Percentiles rank a stretch among this genome's conserved stretches.
phyloP scores from a whole-genome alignment of 2,113 vertebrate genomes.

The Phyllopteryx taeniolatus region DNA sequence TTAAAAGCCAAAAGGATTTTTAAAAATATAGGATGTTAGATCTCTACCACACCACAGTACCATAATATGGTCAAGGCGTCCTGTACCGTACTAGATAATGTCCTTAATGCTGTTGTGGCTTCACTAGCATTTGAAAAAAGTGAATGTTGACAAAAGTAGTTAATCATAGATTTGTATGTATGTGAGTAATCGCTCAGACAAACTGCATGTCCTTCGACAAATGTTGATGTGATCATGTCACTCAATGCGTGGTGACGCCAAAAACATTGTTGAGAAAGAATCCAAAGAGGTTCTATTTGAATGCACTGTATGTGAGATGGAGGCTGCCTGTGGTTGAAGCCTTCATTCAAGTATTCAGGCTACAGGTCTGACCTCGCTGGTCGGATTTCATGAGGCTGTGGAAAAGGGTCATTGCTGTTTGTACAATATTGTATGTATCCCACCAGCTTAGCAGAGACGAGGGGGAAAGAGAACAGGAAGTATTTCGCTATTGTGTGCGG shows the following conservation, averaged over 20 bases:
- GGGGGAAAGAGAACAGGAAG: background rate
- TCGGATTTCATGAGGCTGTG: constrained; percentile 23
- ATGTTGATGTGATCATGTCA: background rate
- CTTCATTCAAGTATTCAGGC: constrained; percentile 27
- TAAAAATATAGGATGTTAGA: background rate
- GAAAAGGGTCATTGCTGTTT: constrained; percentile 41
- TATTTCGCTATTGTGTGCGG: background rate
- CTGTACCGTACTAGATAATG: background rate
- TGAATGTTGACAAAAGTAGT: background rate
- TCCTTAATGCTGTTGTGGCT: background rate
- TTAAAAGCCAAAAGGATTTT: background rate
- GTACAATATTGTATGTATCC: constrained; percentile 5
- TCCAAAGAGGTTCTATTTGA: background rate
- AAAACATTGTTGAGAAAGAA: background rate
- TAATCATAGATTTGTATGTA: background rate
- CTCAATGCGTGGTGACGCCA: background rate
- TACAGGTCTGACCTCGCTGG: background rate
- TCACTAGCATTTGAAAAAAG: background rate
- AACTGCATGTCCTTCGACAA: background rate
- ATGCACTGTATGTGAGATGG: background rate
- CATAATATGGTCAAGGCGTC: background rate
- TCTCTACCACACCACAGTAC: background rate
- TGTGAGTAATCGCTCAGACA: background rate
- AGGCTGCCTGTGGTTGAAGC: background rate
- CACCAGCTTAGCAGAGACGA: background rate